A percentile compares a stretch with the other conserved stretches of the same genome.
These are phyloP conservation scores for Limulus polyphemus DNA, from an alignment of 2,888 invertebrate genomes.

Conservation along the genomic window DNA sequence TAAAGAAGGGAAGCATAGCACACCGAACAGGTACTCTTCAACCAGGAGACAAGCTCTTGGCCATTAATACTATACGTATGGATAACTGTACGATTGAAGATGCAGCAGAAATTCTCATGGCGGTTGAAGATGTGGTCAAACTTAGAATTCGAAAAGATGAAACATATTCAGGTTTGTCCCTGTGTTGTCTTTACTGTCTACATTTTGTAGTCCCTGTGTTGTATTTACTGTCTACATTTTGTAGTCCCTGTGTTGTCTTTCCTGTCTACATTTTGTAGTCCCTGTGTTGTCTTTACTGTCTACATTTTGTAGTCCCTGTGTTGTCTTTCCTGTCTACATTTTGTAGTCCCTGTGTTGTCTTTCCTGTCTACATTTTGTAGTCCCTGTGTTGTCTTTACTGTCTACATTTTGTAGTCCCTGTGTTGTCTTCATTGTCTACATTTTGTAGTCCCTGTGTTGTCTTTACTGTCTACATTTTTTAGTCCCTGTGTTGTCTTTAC, in stretches of 20 bases:
- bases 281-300: no score
- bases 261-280: background rate
- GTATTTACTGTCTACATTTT: no score
- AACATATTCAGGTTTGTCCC: constrained; percentile 31
- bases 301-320: background rate
- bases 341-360: background rate
- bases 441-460: background rate
- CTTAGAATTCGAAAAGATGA: constrained; percentile 42
- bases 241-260: background rate
- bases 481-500: background rate
- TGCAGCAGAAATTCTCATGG: constrained; percentile 38
- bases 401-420: background rate
- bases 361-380: background rate
- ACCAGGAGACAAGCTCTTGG: constrained; percentile 70
- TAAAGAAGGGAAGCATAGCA: constrained; percentile 77
- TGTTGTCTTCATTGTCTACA: no score
- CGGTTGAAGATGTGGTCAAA: constrained; percentile 41
- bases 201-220: background rate
- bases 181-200: no score
- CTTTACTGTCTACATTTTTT: no score
- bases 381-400: background rate
- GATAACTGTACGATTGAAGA: constrained; percentile 55
- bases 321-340: no score
- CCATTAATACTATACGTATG: constrained; percentile 70
- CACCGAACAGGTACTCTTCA: constrained; percentile 77